Percentiles rank a stretch among this genome's conserved stretches.
Conservation (phyloP, 1,140 invertebrate genomes). For the Aethina tumida region DNA sequence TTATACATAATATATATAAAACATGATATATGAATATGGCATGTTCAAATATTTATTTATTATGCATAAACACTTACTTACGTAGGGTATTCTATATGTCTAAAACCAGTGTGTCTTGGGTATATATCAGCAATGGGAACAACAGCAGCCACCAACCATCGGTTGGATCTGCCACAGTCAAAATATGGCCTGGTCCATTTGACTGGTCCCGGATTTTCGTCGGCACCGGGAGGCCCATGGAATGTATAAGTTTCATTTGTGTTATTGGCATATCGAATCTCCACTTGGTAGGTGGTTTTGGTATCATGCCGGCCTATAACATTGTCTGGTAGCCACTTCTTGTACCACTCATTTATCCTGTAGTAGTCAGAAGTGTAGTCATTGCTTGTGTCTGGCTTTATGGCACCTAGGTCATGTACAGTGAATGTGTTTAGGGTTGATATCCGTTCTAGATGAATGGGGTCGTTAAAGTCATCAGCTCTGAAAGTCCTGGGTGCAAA, state of each 20-base stretch:
- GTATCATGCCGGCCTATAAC: slow-evolving; percentile 77
- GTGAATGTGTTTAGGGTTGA: slow-evolving; percentile 84
- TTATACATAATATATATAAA: too few relatives aligned
- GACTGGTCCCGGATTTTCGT: slow-evolving; percentile 82
- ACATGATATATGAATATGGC: too few relatives aligned
- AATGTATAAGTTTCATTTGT: slow-evolving; percentile 92
- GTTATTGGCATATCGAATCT: slow-evolving; percentile 89
- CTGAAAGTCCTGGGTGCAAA: slow-evolving; percentile 91
- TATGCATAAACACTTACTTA: too few relatives aligned
- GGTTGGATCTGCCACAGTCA: slow-evolving; percentile 90
- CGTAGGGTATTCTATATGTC: slow-evolving; percentile 93
- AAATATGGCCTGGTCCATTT: slow-evolving; percentile 93
- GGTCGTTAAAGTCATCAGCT: slow-evolving; percentile 89
- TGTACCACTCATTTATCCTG: slow-evolving; percentile 88
- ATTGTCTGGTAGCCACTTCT: slow-evolving; percentile 78
- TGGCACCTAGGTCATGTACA: slow-evolving; percentile 73
- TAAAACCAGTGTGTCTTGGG: slow-evolving; percentile 86
- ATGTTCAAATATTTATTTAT: too few relatives aligned
- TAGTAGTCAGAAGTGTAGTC: slow-evolving; percentile 90
- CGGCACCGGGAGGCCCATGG: slow-evolving; percentile 82
- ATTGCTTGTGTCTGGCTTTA: slow-evolving; percentile 54
- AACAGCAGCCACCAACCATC: slow-evolving; percentile 89
- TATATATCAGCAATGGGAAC: slow-evolving; percentile 93
- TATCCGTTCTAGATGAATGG: slow-evolving; percentile 82
- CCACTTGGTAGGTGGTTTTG: slow-evolving; percentile 84